A percentile compares a stretch with the other conserved stretches of the same genome.
phyloP scores from a whole-genome alignment of 2,888 invertebrate genomes.

The Ethmia dodecea region DNA sequence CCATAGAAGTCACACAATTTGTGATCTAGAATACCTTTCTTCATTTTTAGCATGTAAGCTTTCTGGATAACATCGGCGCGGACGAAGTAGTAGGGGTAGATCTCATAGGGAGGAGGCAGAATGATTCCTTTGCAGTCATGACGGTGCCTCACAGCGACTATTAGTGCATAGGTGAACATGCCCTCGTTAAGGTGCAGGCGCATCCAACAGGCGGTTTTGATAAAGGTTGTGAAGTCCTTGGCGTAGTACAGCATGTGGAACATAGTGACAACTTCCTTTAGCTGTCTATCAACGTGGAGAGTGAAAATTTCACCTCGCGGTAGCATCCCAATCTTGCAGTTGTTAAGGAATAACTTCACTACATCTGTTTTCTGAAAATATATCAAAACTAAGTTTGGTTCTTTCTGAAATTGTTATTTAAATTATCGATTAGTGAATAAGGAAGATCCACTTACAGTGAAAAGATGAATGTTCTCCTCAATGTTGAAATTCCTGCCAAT shows the following conservation, averaged over 20 bases:
- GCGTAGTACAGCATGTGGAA: conserved; percentile 75
- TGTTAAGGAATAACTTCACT: conserved; percentile 76
- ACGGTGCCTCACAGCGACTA: conserved; percentile 71
- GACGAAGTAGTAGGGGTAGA: conserved; percentile 82
- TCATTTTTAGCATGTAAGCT: conserved; percentile 71
- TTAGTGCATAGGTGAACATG: conserved; percentile 76
- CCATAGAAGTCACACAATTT: conserved; percentile 74
- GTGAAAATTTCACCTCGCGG: conserved; percentile 75
- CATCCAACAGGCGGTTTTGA: conserved; percentile 71
- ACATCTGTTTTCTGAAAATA: conserved; percentile 71
- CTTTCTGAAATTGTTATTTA: conserved; percentile 4
- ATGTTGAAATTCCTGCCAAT: conserved; percentile 57
- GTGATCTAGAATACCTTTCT: conserved; percentile 54
- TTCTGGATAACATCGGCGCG: conserved; percentile 81
- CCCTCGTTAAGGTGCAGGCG: conserved; percentile 74
- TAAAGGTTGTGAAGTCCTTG: conserved; percentile 70
- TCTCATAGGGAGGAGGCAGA: conserved; percentile 77
- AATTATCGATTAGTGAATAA: conserved; percentile 1
- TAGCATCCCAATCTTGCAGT: conserved; percentile 72
- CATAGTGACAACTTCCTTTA: conserved; percentile 68
- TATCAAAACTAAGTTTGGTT: too few species aligned
- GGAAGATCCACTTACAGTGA: conserved; percentile 41
- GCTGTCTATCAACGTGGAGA: conserved; percentile 63
- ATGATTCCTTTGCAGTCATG: conserved; percentile 68
- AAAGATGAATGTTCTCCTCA: conserved; percentile 53